Base-by-base conservation (phyloP, 2,888 invertebrate species). In the Cantharis nigra region DNA sequence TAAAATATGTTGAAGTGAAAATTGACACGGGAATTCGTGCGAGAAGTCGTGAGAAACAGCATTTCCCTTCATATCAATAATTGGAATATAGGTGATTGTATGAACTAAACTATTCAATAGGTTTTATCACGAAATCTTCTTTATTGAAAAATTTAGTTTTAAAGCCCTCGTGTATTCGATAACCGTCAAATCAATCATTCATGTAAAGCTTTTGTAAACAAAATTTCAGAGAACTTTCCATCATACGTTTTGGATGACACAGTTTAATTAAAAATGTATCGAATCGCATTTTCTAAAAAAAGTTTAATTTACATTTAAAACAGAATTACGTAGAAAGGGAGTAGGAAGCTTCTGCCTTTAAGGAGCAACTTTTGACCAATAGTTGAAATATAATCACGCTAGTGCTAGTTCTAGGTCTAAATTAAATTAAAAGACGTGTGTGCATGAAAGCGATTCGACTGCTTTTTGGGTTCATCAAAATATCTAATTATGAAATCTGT, bases 401-500 rank as follows among this genome's bases (percentile, higher is more conserved):
- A 26, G 11, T 67, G 65, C 26, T 67, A 3, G 65, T 67, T 23
- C 13, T 67, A 13, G 20, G 65, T 67, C 26, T n/a, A 67, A 67
- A 67, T 67, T 67, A 67, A 23, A 67, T 67, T 67, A 67, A 49
- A 67, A 67, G 65, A 67, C 65, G 65, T 9, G 26, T n/a, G 65
- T 67, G 20, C 64, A 30, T 62, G 62, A 11, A 62, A 33, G 69
- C 26, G 70, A 16, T 67, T 67, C 62, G 62, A 78, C 74, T 63
- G 72, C 72, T 77, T 78, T 71, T 33, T 69, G 74, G 70, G 70
- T 65, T 74, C 78, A 71, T 75, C 70, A 72, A 78, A 74, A 78
- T 74, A 75, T 72, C 78, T 78, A 78, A 78, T 78, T 78, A 78
- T 78, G 75, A 78, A 78, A 78, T 78, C 78, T 79, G 80, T 79